Evolutionary conservation across 1,140 invertebrate genomes (phyloP), one percentile per base, ranked within the genome.

Genomic region (Cyrtorhinus lividipennis): DNA sequence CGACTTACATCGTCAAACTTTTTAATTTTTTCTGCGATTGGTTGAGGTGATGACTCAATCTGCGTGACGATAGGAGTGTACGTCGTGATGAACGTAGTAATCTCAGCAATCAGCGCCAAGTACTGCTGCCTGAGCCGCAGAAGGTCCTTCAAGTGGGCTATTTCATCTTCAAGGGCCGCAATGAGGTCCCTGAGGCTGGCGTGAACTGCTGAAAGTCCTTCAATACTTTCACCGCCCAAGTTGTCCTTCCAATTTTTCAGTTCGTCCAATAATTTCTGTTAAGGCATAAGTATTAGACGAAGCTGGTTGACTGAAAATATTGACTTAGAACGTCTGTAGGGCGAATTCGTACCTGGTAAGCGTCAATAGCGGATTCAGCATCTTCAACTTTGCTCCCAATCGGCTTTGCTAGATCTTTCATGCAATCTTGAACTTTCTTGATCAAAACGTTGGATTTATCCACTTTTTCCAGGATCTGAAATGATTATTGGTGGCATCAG

Each of bases 21-120:
- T 67, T 88, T 86, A 45, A 96, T 89, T 71, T 93, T 93, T 30
- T 92, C 89, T 71, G 90, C 83, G 2, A 88, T 79, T 0, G 86
- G 82, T 44, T 84, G 82, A 26, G 85, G 85, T 1, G 83, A 81
- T 69, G 84, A 86, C 70, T 94, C 88, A 66, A 95, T 87, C 65
- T 90, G 86, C 18, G 83, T 79, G 0, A 95, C 84, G 10, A 93
- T 80, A 70, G 90, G 85, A 0, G 87, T 89, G 70, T 92, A 92
- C 70, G 91, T 90, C 23, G 84, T 81, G 24, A 95, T 86, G 66
- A 93, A 90, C 3, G 83, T 85, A 68, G 86, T 84, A 56, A 95
- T 91, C 72, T 94, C 90, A 46, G 85, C 85, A 24, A 93, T 83
- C 3, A 95, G 72, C 1, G 85, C 82, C 53, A 90, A 82, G 71